phyloP scores from a whole-genome alignment of 2,888 invertebrate species.

The Amphipoea oculea region DNA sequence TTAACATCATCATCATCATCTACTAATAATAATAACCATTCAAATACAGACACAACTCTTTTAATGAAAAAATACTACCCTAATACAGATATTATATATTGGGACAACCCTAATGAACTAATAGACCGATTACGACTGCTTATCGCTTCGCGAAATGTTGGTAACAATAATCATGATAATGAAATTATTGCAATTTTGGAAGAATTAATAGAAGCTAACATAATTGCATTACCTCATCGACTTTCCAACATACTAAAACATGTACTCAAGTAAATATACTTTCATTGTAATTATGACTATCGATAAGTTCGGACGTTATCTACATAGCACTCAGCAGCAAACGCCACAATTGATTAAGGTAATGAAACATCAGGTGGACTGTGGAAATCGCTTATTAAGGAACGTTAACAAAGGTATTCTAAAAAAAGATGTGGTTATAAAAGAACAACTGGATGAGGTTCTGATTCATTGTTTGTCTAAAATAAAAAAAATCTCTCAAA shows the following conservation, averaged over 20 bases:
- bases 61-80: slow-evolving; percentile 2
- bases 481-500: too few relatives aligned
- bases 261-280: too few relatives aligned
- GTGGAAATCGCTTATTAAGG: neutral
- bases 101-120: slow-evolving; percentile 12
- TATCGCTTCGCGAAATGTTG: neutral
- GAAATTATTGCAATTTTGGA: neutral
- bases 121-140: slow-evolving; percentile 10
- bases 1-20: neutral
- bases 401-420: too few relatives aligned
- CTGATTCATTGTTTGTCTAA: too few relatives aligned
- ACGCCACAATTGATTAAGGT: neutral
- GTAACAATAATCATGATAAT: neutral
- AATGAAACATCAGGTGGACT: slow-evolving; percentile 7
- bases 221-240: too few relatives aligned
- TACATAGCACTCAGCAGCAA: neutral
- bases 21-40: neutral
- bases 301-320: slow-evolving; percentile 2
- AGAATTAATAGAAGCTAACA: too few relatives aligned
- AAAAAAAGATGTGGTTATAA: too few relatives aligned
- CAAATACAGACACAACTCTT: slow-evolving; percentile 1
- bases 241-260: too few relatives aligned
- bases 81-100: slow-evolving; percentile 2
- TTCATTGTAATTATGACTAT: too few relatives aligned
- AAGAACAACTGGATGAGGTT: too few relatives aligned